Evolutionary conservation across 2,888 invertebrate genomes (phyloP).

Genomic region (Leptogaster cylindrica): DNA sequence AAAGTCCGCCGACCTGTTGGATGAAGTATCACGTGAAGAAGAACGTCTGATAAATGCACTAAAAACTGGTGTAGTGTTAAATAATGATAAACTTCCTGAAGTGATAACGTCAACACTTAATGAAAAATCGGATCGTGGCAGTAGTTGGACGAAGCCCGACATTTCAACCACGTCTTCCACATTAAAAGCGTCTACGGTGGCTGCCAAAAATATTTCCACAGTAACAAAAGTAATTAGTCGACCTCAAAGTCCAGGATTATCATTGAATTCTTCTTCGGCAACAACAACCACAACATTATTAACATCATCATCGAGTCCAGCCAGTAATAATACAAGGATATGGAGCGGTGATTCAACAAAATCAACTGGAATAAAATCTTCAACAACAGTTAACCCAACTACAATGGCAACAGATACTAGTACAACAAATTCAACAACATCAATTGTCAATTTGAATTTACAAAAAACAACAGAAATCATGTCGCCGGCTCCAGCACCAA

Average conservation of each 20-base stretch:
- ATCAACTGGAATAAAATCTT: conserved; percentile 11
- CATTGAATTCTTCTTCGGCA: too few species aligned
- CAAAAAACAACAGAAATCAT: conserved; percentile 49
- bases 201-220: conserved; percentile 11
- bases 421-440: conserved; percentile 30
- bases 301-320: conserved; percentile 46
- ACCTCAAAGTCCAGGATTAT: too few species aligned
- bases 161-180: conserved; percentile 23
- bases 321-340: conserved; percentile 41
- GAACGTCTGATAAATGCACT: conserved; percentile 79
- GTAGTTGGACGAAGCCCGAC: conserved; percentile 39
- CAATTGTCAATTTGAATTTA: conserved; percentile 43
- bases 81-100: conserved; percentile 55
- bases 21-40: conserved; percentile 82
- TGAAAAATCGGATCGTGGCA: conserved; percentile 41
- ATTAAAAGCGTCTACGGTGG: conserved; percentile 18
- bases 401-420: conserved; percentile 52
- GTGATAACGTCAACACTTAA: conserved; percentile 49
- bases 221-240: too few species aligned
- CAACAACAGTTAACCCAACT: conserved; percentile 31
- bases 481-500: conserved; percentile 56
- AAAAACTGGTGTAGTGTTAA: conserved; percentile 73
- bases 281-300: conserved; percentile 45
- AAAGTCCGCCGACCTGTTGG: conserved; percentile 61
- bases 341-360: conserved; percentile 55